Evolutionary conservation across 2,888 invertebrate genomes (phyloP).

Genomic region (Ormyrus nitidulus): DNA sequence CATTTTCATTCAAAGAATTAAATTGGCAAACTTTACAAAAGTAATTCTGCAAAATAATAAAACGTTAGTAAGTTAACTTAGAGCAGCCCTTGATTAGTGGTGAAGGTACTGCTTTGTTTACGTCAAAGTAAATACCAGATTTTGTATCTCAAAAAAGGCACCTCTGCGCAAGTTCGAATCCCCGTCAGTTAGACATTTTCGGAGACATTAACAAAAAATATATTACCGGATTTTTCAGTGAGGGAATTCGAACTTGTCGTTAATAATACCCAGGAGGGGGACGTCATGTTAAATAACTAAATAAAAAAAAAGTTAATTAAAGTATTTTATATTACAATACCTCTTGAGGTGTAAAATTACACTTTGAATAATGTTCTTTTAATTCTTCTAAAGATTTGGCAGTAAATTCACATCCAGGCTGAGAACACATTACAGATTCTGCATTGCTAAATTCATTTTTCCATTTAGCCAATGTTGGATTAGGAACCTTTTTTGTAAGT

Average conservation of each 20-base stretch:
- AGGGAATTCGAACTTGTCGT: too few species aligned
- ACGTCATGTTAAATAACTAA: neutral
- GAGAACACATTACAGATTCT: conserved; percentile 65
- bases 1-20: conserved; percentile 60
- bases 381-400: conserved; percentile 64
- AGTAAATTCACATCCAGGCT: conserved; percentile 66
- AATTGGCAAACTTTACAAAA: conserved; percentile 70
- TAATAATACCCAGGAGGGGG: too few species aligned
- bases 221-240: too few species aligned
- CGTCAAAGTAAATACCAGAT: too few species aligned
- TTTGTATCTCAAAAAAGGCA: too few species aligned
- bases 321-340: conserved; percentile 53
- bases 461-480: conserved; percentile 65
- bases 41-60: conserved; percentile 61
- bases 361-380: conserved; percentile 66
- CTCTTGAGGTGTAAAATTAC: conserved; percentile 65
- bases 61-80: neutral
- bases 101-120: too few species aligned
- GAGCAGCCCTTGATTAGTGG: too few species aligned
- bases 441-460: conserved; percentile 61
- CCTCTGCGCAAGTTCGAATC: too few species aligned
- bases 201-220: too few species aligned
- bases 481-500: conserved; percentile 61
- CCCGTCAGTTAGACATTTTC: too few species aligned
- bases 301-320: neutral